A percentile compares a stretch with the other conserved stretches of the same genome.
These are phyloP conservation scores for Autographa gamma DNA, from an alignment of 2,888 invertebrate species.

Conservation along the genomic window DNA sequence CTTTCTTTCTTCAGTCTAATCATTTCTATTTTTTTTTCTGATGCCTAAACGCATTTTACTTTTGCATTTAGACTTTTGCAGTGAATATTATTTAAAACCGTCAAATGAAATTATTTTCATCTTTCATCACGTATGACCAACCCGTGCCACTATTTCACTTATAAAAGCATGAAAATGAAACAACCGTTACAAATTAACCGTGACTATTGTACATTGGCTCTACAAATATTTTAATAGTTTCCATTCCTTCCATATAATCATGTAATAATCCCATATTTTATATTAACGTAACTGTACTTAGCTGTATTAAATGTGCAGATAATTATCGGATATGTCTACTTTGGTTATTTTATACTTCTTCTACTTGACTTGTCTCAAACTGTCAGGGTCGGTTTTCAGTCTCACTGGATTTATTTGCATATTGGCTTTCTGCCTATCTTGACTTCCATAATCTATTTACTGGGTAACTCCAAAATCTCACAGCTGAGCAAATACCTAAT, in stretches of 20 bases:
- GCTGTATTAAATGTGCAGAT: background rate
- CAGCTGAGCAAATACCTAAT: too few relatives aligned
- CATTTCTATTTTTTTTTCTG: too few relatives aligned
- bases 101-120: background rate
- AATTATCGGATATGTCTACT: background rate
- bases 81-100: background rate
- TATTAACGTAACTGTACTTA: constrained; percentile 2
- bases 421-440: background rate
- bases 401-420: background rate
- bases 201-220: constrained; percentile 34
- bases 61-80: background rate
- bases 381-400: background rate
- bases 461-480: too few relatives aligned
- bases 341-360: background rate
- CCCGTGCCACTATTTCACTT: constrained; percentile 10
- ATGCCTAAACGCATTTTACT: too few relatives aligned
- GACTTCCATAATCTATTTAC: too few relatives aligned
- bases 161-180: constrained; percentile 23
- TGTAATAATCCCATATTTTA: constrained; percentile 20
- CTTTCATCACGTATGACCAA: background rate
- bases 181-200: constrained; percentile 40
- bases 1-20: too few relatives aligned
- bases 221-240: constrained; percentile 35
- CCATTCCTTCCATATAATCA: constrained; percentile 10
- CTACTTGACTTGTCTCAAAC: background rate